Percentiles rank a stretch among this genome's conserved stretches.
Conservation (phyloP, 1,140 invertebrate species). For the Drosophila burlai region DNA sequence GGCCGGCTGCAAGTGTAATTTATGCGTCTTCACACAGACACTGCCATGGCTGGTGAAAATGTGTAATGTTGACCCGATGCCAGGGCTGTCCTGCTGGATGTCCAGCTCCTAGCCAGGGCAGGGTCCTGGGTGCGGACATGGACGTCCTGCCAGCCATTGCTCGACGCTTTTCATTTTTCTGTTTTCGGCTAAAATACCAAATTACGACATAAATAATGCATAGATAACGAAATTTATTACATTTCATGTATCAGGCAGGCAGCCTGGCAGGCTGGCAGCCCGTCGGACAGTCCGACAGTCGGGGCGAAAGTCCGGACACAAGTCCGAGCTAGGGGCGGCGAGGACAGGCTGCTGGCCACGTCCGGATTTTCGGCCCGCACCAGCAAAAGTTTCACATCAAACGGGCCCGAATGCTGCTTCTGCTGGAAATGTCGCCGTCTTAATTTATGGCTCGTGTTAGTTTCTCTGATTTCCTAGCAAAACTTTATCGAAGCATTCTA, state of each 20-base stretch:
- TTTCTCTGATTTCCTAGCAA: conserved; percentile 71
- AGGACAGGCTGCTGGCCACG: conserved; percentile 34
- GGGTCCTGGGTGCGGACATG: conserved; percentile 20
- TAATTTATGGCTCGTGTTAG: conserved; percentile 81
- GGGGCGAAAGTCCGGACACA: conserved; percentile 33
- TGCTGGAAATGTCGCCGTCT: conserved; percentile 69
- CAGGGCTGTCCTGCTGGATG: conserved; percentile 44
- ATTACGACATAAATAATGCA: conserved; percentile 84
- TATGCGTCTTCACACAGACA: conserved; percentile 68
- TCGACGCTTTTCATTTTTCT: conserved; percentile 81
- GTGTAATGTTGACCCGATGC: conserved; percentile 77
- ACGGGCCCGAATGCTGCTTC: conserved; percentile 13
- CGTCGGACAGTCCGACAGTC: conserved; percentile 12
- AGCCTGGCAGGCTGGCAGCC: conserved; percentile 25
- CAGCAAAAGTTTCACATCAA: conserved; percentile 55
- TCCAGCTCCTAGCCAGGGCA: conserved; percentile 11
- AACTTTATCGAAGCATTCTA: conserved; percentile 65
- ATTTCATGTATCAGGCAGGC: conserved; percentile 79
- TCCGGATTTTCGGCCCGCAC: conserved; percentile 44
- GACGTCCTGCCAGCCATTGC: conserved; percentile 57
- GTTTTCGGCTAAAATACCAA: conserved; percentile 83
- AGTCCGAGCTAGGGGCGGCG: neutral
- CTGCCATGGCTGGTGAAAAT: conserved; percentile 55
- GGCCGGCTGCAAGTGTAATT: conserved; percentile 75
- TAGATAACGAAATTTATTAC: conserved; percentile 84